Percentiles rank a stretch among this genome's conserved stretches.
These are phyloP conservation scores for Tetrax tetrax DNA, from an alignment of 2,113 vertebrate genomes.

Conservation along the genomic window DNA sequence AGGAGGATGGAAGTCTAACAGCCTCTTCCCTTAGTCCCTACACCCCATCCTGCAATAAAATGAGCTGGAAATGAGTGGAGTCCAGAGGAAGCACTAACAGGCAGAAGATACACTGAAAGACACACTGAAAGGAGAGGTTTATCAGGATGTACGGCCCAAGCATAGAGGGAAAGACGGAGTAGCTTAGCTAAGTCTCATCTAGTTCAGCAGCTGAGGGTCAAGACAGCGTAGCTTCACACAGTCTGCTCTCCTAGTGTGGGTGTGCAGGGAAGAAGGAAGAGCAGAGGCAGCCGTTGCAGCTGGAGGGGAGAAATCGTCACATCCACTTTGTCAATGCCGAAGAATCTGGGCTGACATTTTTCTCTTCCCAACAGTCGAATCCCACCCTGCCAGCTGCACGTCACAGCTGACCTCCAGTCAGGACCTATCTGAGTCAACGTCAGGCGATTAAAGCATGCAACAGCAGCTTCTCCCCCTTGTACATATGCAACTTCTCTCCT, in stretches of 20 bases:
- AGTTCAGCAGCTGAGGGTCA: not conserved
- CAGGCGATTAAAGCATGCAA: not conserved
- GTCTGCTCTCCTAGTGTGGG: not conserved
- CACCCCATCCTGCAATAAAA: not conserved
- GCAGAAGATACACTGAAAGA: not conserved
- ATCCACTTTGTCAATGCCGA: not conserved
- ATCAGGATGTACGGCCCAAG: not conserved
- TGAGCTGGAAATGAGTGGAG: not conserved
- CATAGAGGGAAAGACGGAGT: not conserved
- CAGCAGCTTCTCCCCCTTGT: conserved; percentile 10
- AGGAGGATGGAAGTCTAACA: not conserved
- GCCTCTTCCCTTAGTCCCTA: not conserved
- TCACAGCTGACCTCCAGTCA: conserved; percentile 68
- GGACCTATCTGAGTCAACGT: conserved; percentile 37
- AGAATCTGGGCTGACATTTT: conserved; percentile 49
- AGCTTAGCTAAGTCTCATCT: not conserved
- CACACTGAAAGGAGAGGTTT: not conserved
- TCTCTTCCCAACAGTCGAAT: conserved; percentile 46
- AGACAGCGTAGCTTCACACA: conserved; percentile 4
- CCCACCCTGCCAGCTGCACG: conserved; percentile 58
- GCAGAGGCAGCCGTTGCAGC: conserved; percentile 1
- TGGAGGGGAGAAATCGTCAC: conserved; percentile 38
- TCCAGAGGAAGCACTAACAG: not conserved
- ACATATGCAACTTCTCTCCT: not conserved
- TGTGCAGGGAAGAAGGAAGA: not conserved